These are phyloP conservation scores for Melanophora roralis DNA, from an alignment of 2,888 invertebrate species.

Conservation along the genomic window DNA sequence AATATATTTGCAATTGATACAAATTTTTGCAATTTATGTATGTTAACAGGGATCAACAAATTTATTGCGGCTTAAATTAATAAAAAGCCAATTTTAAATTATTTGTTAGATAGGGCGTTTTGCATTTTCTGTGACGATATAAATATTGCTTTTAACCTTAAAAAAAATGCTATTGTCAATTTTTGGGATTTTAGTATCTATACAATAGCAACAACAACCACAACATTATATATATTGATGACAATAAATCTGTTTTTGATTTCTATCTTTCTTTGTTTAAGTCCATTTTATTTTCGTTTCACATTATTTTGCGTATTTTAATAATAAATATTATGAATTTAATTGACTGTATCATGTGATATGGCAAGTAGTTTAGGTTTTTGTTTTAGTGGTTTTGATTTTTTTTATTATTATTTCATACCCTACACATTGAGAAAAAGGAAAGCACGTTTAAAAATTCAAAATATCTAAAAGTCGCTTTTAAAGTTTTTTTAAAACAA, in stretches of 20 bases:
- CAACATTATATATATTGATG: conserved; percentile 46
- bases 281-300: conserved; percentile 32
- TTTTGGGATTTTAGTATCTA: conserved; percentile 46
- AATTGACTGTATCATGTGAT: conserved; percentile 62
- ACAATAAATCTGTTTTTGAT: conserved; percentile 60
- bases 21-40: too few relatives aligned
- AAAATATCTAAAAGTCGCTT: too few relatives aligned
- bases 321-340: conserved; percentile 60
- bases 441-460: too few relatives aligned
- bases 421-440: neutral
- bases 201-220: conserved; percentile 41
- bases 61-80: too few relatives aligned
- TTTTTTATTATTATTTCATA: too few relatives aligned
- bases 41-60: too few relatives aligned
- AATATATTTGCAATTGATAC: too few relatives aligned
- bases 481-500: too few relatives aligned
- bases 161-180: conserved; percentile 49
- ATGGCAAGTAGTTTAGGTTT: conserved; percentile 26
- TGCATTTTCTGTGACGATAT: too few relatives aligned
- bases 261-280: conserved; percentile 39
- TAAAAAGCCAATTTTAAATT: neutral
- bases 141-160: conserved; percentile 33
- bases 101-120: neutral
- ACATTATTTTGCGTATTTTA: conserved; percentile 37
- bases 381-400: neutral